A percentile compares a stretch with the other conserved stretches of the same genome.
Conservation (phyloP, 1,140 invertebrate species). For the Diachasmimorpha longicaudata region DNA sequence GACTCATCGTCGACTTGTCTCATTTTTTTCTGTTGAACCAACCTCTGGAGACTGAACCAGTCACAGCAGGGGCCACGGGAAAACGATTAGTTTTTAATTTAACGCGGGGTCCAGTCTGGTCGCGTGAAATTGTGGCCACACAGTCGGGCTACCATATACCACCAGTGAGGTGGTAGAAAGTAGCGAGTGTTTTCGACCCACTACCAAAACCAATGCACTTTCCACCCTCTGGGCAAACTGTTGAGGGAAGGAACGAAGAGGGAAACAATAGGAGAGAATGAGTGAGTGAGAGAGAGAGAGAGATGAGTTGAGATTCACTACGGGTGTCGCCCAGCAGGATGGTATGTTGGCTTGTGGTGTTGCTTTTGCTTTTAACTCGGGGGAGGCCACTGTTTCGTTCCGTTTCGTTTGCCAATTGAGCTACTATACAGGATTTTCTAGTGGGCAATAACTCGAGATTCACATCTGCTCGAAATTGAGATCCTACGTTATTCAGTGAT, state of each 20-base stretch:
- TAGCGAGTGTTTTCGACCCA: slow-evolving; percentile 1
- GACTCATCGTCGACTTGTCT: not conserved
- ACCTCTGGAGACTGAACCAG: slow-evolving; percentile 22
- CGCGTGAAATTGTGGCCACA: slow-evolving; percentile 49
- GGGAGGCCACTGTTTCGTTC: slow-evolving; percentile 6
- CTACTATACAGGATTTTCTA: slow-evolving; percentile 6
- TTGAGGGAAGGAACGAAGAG: not conserved
- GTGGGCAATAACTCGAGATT: not conserved
- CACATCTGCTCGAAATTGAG: slow-evolving; percentile 15
- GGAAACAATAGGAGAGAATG: not conserved
- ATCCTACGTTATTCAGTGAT: slow-evolving; percentile 3
- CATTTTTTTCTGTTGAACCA: not conserved
- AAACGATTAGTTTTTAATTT: slow-evolving; percentile 58
- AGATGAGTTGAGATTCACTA: not conserved
- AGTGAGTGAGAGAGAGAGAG: slow-evolving; percentile 26
- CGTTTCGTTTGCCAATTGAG: slow-evolving; percentile 17
- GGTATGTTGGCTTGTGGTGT: not conserved
- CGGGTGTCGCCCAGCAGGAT: slow-evolving; percentile 1
- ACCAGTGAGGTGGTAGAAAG: not conserved
- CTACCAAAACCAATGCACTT: not conserved
- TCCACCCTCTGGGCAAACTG: not conserved
- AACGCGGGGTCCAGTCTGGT: slow-evolving; percentile 37
- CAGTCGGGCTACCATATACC: not conserved
- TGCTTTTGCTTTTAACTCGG: not conserved
- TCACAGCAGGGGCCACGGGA: slow-evolving; percentile 35